Evolutionary conservation across 1,140 invertebrate genomes (phyloP).

Genomic region (Drosophila suzukii): DNA sequence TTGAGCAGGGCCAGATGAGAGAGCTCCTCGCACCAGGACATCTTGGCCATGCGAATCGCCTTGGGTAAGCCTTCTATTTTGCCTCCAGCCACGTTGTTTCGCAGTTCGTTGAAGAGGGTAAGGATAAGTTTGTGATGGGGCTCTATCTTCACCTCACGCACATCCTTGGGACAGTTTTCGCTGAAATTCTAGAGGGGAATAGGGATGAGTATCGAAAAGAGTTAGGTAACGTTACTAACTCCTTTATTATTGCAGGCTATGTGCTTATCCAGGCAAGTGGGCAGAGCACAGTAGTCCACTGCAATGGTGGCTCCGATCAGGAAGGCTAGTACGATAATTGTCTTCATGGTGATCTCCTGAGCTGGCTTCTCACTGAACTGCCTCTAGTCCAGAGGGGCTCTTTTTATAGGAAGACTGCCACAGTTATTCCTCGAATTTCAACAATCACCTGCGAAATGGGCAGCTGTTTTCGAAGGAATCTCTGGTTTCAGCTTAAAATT

Average conservation of each 20-base stretch:
- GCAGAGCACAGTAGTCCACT: slow-evolving; percentile 61
- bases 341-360: too few species aligned
- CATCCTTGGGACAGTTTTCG: slow-evolving; percentile 49
- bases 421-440: too few species aligned
- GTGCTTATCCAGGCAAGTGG: slow-evolving; percentile 66
- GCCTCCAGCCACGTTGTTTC: slow-evolving; percentile 63
- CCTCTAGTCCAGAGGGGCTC: too few species aligned
- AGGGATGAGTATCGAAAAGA: too few species aligned
- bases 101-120: slow-evolving; percentile 54
- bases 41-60: slow-evolving; percentile 66
- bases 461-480: too few species aligned
- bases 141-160: slow-evolving; percentile 40
- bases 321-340: too few species aligned
- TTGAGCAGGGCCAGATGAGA: slow-evolving; percentile 53
- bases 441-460: too few species aligned
- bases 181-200: slow-evolving; percentile 44
- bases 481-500: too few species aligned
- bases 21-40: slow-evolving; percentile 70
- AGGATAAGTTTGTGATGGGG: slow-evolving; percentile 57
- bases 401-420: too few species aligned
- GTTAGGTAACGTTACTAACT: slow-evolving; percentile 13
- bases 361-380: too few species aligned
- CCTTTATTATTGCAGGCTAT: slow-evolving; percentile 69
- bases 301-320: not conserved
- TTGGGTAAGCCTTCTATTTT: slow-evolving; percentile 48